Conservation (phyloP, 2,113 vertebrate species). For the Laticauda laticaudata region DNA sequence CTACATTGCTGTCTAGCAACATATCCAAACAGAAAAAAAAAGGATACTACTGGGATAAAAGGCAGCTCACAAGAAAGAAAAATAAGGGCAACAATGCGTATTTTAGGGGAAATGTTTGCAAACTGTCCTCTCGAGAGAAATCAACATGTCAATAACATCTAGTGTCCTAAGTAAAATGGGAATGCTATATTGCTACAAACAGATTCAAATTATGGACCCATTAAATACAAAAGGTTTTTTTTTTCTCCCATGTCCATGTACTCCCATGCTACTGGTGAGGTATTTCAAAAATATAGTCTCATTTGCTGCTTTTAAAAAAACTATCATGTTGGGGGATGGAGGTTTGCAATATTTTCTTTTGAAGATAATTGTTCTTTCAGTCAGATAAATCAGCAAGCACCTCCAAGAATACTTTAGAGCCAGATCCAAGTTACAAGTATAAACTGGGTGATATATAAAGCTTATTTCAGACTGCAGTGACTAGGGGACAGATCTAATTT, state of each 20-base stretch:
- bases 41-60: conserved; percentile 60
- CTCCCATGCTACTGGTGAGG: neutral
- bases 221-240: neutral
- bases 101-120: conserved; percentile 45
- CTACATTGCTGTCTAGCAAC: conserved; percentile 54
- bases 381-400: neutral
- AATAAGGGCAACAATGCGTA: conserved; percentile 32
- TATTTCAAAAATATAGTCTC: neutral
- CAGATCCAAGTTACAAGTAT: neutral
- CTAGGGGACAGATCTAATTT: neutral
- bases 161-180: conserved; percentile 1
- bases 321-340: neutral
- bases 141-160: conserved; percentile 21
- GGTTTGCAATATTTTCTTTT: neutral
- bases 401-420: neutral
- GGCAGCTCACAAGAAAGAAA: conserved; percentile 36
- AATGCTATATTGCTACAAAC: conserved; percentile 6
- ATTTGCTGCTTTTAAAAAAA: neutral
- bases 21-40: conserved; percentile 62
- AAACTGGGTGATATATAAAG: neutral
- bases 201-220: neutral
- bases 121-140: conserved; percentile 43
- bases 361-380: neutral
- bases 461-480: neutral
- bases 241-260: neutral